Conservation (phyloP, 2,797 vertebrate genomes). For the Podarcis siculus region DNA sequence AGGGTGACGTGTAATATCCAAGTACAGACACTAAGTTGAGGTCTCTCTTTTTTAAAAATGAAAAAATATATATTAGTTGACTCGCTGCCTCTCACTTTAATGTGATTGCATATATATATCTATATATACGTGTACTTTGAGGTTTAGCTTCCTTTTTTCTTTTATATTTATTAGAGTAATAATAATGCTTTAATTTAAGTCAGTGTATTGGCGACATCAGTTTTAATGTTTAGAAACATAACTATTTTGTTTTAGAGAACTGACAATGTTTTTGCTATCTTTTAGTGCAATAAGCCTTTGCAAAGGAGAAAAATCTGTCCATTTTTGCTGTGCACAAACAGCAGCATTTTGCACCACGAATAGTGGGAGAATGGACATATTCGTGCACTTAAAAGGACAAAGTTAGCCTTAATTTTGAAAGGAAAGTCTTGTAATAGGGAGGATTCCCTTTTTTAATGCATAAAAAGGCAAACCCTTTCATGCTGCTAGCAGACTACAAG, state of each 20-base stretch:
- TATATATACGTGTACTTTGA: conserved; percentile 71
- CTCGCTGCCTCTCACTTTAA: conserved; percentile 81
- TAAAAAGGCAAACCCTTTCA: conserved; percentile 39
- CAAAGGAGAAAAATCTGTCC: conserved; percentile 75
- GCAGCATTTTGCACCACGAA: conserved; percentile 63
- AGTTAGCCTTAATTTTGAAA: conserved; percentile 83
- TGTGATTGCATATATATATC: conserved; percentile 74
- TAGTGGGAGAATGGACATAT: conserved; percentile 71
- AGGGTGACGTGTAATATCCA: conserved; percentile 52
- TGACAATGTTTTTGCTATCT: conserved; percentile 83
- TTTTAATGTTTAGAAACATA: conserved; percentile 80
- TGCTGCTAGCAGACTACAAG: conserved; percentile 60
- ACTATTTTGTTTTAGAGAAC: conserved; percentile 78
- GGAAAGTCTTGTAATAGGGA: conserved; percentile 77
- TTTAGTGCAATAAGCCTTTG: conserved; percentile 94
- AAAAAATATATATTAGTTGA: conserved; percentile 67
- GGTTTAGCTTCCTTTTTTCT: conserved; percentile 79
- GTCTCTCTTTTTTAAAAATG: conserved; percentile 58
- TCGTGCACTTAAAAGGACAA: conserved; percentile 74
- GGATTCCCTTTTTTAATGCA: conserved; percentile 70
- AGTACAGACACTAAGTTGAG: conserved; percentile 73
- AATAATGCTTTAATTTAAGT: conserved; percentile 85
- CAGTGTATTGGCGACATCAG: conserved; percentile 75
- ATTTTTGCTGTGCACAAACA: conserved; percentile 69
- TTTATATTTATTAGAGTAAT: conserved; percentile 83